Conservation (phyloP, 1,140 invertebrate species). For the Hyles euphorbiae region DNA sequence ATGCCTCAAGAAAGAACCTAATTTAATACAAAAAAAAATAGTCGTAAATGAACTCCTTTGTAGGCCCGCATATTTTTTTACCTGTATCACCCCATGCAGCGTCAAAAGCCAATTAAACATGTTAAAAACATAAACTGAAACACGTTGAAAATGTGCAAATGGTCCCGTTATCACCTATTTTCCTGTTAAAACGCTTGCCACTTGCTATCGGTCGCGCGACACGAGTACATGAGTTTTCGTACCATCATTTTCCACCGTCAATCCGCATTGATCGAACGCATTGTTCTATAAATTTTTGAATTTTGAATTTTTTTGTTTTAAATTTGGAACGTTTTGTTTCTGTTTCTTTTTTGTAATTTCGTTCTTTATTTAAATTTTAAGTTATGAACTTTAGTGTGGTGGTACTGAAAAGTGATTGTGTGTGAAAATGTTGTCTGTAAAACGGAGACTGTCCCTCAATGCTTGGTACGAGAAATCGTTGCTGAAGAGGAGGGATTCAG, state of each 20-base stretch:
- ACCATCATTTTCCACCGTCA: slow-evolving; percentile 50
- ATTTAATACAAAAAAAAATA: too few species aligned
- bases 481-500: slow-evolving; percentile 35
- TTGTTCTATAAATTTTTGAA: slow-evolving; percentile 30
- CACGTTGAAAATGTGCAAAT: slow-evolving; percentile 15
- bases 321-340: too few species aligned
- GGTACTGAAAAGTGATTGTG: slow-evolving; percentile 1
- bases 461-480: slow-evolving; percentile 33
- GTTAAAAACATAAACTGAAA: too few species aligned
- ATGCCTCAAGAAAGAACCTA: too few species aligned
- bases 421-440: slow-evolving; percentile 30
- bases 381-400: slow-evolving; percentile 7
- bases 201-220: slow-evolving; percentile 32
- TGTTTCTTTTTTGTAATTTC: too few species aligned
- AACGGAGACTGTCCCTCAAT: slow-evolving; percentile 35
- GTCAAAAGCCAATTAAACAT: too few species aligned
- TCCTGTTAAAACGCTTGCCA: slow-evolving; percentile 33
- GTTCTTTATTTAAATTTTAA: too few species aligned
- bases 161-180: slow-evolving; percentile 46
- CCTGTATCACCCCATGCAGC: too few species aligned
- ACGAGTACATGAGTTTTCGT: slow-evolving; percentile 29
- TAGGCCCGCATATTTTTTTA: too few species aligned
- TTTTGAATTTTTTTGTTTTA: too few species aligned
- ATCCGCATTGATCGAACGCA: slow-evolving; percentile 46
- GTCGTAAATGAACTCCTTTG: too few species aligned